These are phyloP conservation scores for Hetaerina titia DNA, from an alignment of 2,888 invertebrate genomes.

Conservation along the genomic window DNA sequence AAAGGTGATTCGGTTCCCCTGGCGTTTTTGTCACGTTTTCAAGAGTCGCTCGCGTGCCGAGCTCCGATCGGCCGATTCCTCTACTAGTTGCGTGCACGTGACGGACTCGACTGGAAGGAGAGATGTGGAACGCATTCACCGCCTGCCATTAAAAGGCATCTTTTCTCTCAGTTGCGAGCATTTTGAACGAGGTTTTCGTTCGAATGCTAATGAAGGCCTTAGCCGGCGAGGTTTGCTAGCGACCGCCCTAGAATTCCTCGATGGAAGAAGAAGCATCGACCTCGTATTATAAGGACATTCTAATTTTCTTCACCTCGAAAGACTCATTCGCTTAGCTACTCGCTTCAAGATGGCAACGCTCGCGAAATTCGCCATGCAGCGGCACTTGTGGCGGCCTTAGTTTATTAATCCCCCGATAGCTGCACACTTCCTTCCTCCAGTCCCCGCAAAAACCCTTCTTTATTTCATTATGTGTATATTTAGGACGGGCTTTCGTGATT, in stretches of 20 bases:
- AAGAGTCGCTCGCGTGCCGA: no score
- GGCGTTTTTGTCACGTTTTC: no score
- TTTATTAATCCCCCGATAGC: no score
- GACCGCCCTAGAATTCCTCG: conserved; percentile 5
- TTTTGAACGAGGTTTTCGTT: background rate
- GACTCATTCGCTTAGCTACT: background rate
- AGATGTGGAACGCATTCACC: background rate
- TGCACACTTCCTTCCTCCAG: no score
- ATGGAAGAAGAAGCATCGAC: background rate
- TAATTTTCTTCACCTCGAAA: conserved; percentile 29
- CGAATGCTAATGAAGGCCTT: background rate
- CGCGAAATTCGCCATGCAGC: no score
- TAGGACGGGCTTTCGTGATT: no score
- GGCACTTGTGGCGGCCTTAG: no score
- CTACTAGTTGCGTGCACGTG: background rate
- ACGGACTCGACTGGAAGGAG: background rate
- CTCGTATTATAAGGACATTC: conserved; percentile 2
- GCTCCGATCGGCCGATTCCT: no score
- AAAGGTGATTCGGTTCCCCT: no score
- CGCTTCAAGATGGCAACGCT: background rate
- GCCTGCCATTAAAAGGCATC: background rate
- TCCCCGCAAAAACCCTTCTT: no score
- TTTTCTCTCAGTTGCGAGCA: background rate
- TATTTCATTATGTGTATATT: no score
- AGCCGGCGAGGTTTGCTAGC: background rate